phyloP scores from a whole-genome alignment of 2,113 vertebrate genomes.

The Pongo abelii region DNA sequence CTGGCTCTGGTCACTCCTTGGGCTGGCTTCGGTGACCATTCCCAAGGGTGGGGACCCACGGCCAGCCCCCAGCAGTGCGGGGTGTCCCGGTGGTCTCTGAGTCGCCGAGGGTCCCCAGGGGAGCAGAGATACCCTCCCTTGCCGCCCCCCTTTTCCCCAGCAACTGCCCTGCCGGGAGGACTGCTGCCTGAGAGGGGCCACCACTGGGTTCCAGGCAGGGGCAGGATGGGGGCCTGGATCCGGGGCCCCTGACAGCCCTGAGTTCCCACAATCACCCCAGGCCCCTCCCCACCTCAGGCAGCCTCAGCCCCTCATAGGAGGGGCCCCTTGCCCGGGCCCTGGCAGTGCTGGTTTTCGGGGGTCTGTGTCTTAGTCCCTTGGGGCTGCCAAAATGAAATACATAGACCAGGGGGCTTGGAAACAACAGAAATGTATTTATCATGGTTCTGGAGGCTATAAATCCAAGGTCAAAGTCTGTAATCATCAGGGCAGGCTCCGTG shows the following conservation, averaged over 20 bases:
- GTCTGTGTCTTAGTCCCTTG: not conserved
- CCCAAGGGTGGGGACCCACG: not conserved
- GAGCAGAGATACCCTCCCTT: not conserved
- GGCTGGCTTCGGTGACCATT: not conserved
- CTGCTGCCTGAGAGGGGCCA: not conserved
- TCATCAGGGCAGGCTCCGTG: not conserved
- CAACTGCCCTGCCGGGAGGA: not conserved
- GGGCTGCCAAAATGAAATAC: not conserved
- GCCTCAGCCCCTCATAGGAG: not conserved
- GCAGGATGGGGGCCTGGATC: not conserved
- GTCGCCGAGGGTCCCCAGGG: not conserved
- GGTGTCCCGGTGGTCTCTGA: not conserved
- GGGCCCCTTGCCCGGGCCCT: not conserved
- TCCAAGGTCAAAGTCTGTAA: too few relatives aligned
- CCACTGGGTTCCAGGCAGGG: not conserved
- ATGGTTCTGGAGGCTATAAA: not conserved
- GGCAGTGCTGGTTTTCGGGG: not conserved
- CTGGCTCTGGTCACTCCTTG: not conserved
- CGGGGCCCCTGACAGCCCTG: not conserved
- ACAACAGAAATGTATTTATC: not conserved
- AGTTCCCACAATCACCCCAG: accelerated
- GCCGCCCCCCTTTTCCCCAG: not conserved
- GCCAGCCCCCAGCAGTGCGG: not conserved
- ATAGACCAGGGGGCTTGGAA: not conserved
- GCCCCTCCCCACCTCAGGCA: not conserved